Evolutionary conservation across 1,140 invertebrate species (phyloP), one percentile per base, ranked within the genome.

Genomic region (Musca domestica): DNA sequence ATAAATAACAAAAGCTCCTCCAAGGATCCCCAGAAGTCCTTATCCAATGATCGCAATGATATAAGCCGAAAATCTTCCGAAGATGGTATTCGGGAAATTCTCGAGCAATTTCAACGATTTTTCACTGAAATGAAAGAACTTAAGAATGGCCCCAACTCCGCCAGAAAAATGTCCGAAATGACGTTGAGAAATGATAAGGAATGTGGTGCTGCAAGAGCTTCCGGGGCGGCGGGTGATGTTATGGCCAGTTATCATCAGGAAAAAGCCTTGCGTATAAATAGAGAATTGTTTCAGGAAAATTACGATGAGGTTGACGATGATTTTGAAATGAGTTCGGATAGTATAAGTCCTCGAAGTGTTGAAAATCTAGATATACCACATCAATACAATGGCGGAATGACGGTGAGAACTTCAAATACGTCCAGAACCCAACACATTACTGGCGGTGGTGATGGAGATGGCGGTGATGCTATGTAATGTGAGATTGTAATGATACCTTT

Each of bases 81-180:
- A 6, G 48, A 71, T 47, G 73, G 68, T 14, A 68, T 76, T 54
- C 75, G 66, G 4, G 74, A 77, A 52, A 67, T 77, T 12, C 41
- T 79, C 58, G 77, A 74, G 15, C 75, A 79, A 12, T 67, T 79
- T 25, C 73, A 79, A 58, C 75, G 74, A 56, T 72, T 75, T 47
- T 79, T 68, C 63, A 76, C 49, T 4, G 69, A 76, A 66, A 66
- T 77, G 20, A 66, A 76, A 25, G 34, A 41, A 12, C 12, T 41
- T 2, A 41, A 41, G 12, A 5, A 41, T 10, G 6, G 34, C 12
- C 34, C 34, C 34, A 41, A 41, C 12, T 41, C 34, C 2, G 12
- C 10, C 22, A 67, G 2, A 70, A 41, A 9, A 74, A 77, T 48
- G 22, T 72, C 12, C 69, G 70, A 20, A 58, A 54, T 10, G 70